Evolutionary conservation across 2,113 vertebrate genomes (phyloP).

Genomic region (Zeus faber): DNA sequence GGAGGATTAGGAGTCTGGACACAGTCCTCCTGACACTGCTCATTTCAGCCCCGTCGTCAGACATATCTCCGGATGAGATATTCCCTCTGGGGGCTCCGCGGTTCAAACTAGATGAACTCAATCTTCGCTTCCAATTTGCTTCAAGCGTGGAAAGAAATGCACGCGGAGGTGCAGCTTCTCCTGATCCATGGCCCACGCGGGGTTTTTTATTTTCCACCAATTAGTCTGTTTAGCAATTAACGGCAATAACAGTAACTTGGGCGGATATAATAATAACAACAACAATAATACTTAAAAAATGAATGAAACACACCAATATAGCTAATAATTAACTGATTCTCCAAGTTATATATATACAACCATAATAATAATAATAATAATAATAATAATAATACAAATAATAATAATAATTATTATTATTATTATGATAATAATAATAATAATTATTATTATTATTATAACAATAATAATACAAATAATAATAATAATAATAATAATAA

Average conservation of each 20-base stretch:
- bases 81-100: constrained; percentile 65
- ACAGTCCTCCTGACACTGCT: constrained; percentile 57
- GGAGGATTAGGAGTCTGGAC: constrained; percentile 58
- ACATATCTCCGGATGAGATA: constrained; percentile 60
- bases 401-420: too few relatives aligned
- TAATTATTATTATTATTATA: background rate
- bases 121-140: constrained; percentile 77
- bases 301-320: background rate
- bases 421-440: too few relatives aligned
- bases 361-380: background rate
- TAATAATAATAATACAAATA: background rate
- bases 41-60: too few relatives aligned
- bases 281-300: background rate
- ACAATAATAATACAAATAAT: background rate
- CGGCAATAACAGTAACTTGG: too few relatives aligned
- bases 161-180: constrained; percentile 23
- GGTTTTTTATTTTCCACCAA: constrained; percentile 17
- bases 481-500: constrained; percentile 4
- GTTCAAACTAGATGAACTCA: constrained; percentile 78
- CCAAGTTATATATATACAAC: background rate
- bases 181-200: constrained; percentile 21
- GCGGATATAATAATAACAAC: background rate
- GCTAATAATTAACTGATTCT: background rate
- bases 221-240: too few relatives aligned
- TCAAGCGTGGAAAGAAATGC: constrained; percentile 62